These are phyloP conservation scores for Etheostoma perlongum DNA, from an alignment of 2,797 vertebrate species.

Conservation along the genomic window DNA sequence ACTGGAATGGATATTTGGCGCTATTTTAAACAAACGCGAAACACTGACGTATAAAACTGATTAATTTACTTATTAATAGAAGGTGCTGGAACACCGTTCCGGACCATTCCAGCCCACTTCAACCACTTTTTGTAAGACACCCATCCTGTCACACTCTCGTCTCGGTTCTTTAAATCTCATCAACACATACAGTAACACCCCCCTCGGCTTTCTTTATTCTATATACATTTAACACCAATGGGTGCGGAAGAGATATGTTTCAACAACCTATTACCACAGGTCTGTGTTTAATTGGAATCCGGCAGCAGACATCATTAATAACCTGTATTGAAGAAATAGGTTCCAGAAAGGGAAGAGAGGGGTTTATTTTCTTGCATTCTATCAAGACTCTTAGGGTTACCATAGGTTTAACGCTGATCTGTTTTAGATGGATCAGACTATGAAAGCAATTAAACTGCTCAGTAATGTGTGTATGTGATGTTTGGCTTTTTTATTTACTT, in stretches of 20 bases:
- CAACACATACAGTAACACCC: conserved; percentile 34
- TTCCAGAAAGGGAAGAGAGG: conserved; percentile 17
- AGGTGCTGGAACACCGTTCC: too few species aligned
- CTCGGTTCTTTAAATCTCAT: conserved; percentile 44
- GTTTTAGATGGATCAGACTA: conserved; percentile 1
- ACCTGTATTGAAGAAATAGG: conserved; percentile 32
- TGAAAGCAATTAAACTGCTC: background rate
- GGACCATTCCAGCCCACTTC: too few species aligned
- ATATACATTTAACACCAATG: conserved; percentile 60
- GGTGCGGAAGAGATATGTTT: conserved; percentile 47
- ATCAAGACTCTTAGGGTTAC: background rate
- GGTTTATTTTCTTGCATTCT: conserved; percentile 52
- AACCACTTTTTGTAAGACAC: conserved; percentile 12
- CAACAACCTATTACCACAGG: conserved; percentile 41
- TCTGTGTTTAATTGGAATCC: conserved; percentile 59
- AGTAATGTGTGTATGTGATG: background rate
- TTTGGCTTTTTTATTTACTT: background rate
- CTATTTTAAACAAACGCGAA: too few species aligned
- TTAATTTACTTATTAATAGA: too few species aligned
- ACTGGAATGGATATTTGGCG: too few species aligned
- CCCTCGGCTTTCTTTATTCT: conserved; percentile 16
- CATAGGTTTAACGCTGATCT: background rate
- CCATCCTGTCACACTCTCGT: conserved; percentile 23
- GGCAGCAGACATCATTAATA: conserved; percentile 48
- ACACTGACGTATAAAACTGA: too few species aligned